Evolutionary conservation across 1,140 invertebrate species (phyloP), one percentile per base, ranked within the genome.

Genomic region (Tetraneura akinire): DNA sequence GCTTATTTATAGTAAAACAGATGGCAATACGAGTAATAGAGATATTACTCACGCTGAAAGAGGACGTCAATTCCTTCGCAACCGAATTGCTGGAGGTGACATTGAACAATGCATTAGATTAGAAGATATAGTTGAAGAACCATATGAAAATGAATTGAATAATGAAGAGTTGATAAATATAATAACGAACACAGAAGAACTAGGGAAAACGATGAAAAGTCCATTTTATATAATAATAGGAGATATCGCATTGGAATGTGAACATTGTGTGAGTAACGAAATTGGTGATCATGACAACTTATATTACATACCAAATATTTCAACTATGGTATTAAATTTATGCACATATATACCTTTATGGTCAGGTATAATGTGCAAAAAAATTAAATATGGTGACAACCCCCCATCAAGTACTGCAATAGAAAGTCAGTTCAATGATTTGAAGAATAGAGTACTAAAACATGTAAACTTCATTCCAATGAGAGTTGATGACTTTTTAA

Each of bases 401-500:
- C 42, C 21, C 3, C 42, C 66, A 45, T 5, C 21, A 23, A 47
- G 66, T 26, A 42, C 66, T 14, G 4, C 66, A 3, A 68, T 68
- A 23, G 66, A 26, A 23, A 23, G n/a, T 26, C n/a, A 47, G 14
- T 26, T 47, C 9, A 68, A 47, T 26, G 42, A 47, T 68, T 26
- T 68, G 1, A 68, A 68, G 8, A 23, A 47, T 11, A 70, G 42
- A 10, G 42, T 70, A 0, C 14, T 70, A 5, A 70, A 70, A 70
- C n/a, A 70, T 18, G 42, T 49, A 1, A 23, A 5, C 42, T 47
- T 13, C 6, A 70, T 49, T 21, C 42, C 66, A 47, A 47, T 70
- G 21, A 2, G 42, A 47, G 14, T 70, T 47, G 42, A 70, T 26
- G 66, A 68, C n/a, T 70, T 70, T 70, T 13, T 70, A 23, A 45